These are phyloP conservation scores for Tringa solitaria DNA, from an alignment of 2,113 vertebrate species.

Conservation along the genomic window DNA sequence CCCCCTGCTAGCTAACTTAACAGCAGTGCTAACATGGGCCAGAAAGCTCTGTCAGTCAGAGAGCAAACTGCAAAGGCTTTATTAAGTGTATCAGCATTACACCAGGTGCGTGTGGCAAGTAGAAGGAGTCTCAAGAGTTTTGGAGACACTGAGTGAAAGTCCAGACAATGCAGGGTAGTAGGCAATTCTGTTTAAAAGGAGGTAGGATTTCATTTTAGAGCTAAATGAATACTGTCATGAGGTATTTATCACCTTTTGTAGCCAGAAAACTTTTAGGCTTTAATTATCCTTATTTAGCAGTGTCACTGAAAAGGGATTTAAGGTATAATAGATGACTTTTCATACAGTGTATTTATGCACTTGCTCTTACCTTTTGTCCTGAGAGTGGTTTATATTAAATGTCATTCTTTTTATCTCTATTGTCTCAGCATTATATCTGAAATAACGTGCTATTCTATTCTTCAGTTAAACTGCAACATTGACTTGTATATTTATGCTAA, in stretches of 20 bases:
- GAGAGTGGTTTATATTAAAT: background rate
- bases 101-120: background rate
- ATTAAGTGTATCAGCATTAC: background rate
- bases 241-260: background rate
- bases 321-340: background rate
- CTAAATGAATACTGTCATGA: background rate
- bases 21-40: constrained; percentile 30
- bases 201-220: background rate
- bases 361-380: background rate
- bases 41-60: constrained; percentile 37
- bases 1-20: constrained; percentile 48
- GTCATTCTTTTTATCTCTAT: background rate
- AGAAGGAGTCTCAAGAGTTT: background rate
- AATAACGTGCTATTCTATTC: background rate
- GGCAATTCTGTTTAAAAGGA: background rate
- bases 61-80: background rate
- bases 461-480: background rate
- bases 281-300: background rate
- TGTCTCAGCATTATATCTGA: background rate
- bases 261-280: background rate
- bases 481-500: background rate
- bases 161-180: background rate
- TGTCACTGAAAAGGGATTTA: background rate
- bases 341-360: background rate
- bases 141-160: background rate